These are phyloP conservation scores for Slavum lentiscoides DNA, from an alignment of 2,888 invertebrate species.

Conservation along the genomic window DNA sequence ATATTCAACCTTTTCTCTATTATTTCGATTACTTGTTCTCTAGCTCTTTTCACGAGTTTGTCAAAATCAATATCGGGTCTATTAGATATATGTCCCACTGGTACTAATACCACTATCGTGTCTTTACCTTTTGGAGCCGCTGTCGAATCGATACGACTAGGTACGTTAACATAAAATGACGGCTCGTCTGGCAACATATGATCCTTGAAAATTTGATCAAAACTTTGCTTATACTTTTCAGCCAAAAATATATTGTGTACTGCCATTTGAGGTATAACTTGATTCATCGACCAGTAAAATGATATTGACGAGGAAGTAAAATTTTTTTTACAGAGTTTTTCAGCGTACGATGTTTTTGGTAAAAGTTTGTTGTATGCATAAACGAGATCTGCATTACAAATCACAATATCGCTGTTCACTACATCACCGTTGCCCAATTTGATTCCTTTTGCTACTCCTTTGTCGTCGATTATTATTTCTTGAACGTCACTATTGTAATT, in stretches of 20 bases:
- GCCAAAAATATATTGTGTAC: constrained; percentile 41
- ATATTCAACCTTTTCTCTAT: constrained; percentile 31
- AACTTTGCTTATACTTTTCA: constrained; percentile 30
- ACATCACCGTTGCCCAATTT: constrained; percentile 13
- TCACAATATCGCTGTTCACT: constrained; percentile 27
- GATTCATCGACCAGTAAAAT: constrained; percentile 35
- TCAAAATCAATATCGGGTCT: constrained; percentile 15
- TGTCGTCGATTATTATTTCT: constrained; percentile 28
- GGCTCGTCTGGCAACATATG: constrained; percentile 37
- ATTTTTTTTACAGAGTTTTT: constrained; percentile 19
- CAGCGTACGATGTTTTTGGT: constrained; percentile 30
- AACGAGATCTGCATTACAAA: constrained; percentile 47
- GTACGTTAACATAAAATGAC: constrained; percentile 40
- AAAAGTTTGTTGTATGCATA: constrained; percentile 43
- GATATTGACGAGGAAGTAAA: constrained; percentile 43
- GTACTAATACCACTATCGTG: constrained; percentile 32
- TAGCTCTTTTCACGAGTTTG: constrained; percentile 4
- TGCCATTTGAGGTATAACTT: background rate
- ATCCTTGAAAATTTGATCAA: constrained; percentile 37
- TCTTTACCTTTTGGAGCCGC: constrained; percentile 42
- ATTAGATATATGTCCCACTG: constrained; percentile 24
- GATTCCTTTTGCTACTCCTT: constrained; percentile 34
- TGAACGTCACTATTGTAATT: constrained; percentile 24
- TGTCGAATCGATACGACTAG: constrained; percentile 34
- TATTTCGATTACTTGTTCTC: constrained; percentile 26